These are phyloP conservation scores for Paralvinella palmiformis DNA, from an alignment of 1,140 invertebrate genomes.

Conservation along the genomic window DNA sequence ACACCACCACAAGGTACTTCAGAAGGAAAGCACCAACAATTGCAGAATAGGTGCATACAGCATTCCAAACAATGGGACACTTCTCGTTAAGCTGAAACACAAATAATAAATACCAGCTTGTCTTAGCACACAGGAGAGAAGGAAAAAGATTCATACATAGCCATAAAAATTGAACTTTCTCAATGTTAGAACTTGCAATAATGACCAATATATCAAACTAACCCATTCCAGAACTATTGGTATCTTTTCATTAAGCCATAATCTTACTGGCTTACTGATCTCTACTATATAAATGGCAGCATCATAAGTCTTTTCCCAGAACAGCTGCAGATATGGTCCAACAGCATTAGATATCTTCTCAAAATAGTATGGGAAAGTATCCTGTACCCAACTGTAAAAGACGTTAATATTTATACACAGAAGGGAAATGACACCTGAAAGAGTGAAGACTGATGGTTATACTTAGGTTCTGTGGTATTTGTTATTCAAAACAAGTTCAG, in stretches of 20 bases:
- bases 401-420: too few relatives aligned
- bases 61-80: neutral
- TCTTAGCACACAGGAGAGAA: too few relatives aligned
- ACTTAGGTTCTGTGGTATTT: too few relatives aligned
- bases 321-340: slow-evolving; percentile 26
- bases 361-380: slow-evolving; percentile 33
- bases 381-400: slow-evolving; percentile 32
- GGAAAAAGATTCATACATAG: neutral
- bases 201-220: neutral
- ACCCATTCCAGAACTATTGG: slow-evolving; percentile 24
- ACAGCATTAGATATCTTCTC: slow-evolving; percentile 24
- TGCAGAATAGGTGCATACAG: too few relatives aligned
- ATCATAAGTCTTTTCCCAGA: slow-evolving; percentile 22
- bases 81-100: neutral
- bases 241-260: slow-evolving; percentile 28
- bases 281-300: slow-evolving; percentile 20
- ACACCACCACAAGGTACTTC: neutral
- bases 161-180: neutral
- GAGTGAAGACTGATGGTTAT: too few relatives aligned
- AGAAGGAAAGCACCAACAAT: too few relatives aligned
- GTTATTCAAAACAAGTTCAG: too few relatives aligned
- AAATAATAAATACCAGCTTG: neutral
- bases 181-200: neutral
- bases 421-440: too few relatives aligned
- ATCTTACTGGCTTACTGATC: slow-evolving; percentile 24